Evolutionary conservation across 2,888 invertebrate genomes (phyloP), one percentile per base, ranked within the genome.

Genomic region (Germaria angustata): DNA sequence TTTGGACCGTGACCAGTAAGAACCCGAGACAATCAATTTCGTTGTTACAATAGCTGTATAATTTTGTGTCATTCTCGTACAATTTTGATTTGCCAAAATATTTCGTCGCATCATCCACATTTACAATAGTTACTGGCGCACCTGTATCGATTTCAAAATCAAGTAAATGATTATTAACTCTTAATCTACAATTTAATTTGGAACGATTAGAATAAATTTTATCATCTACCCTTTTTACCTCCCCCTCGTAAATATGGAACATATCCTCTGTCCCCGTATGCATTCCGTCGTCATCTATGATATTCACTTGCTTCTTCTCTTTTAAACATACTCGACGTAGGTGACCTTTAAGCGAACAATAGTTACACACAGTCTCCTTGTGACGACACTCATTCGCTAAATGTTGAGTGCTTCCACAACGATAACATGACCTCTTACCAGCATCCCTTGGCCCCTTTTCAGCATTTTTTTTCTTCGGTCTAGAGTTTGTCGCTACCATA

Each of bases 101-200:
- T 61, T 17, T 28, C 28, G 3, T 28, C 4, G 28, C 28, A 28
- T 28, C 28, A 6, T 28, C 28, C 3, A 28, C 4, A 28, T 6
- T 28, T n/a, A n/a, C n/a, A n/a, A n/a, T n/a, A n/a, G n/a, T n/a
- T 28, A 81, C 71, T 8, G 77, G 72, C 9, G 51, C 55, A 65
- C 77, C 57, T 59, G 51, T 72, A 72, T 81, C 72, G 32, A 81
- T 77, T 59, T 77, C 71, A 55, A 77, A 81, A 72, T 51, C 41
- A 24, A 53, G 13, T 15, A 53, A 15, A 41, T 53, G 11, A 55
- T 78, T 55, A 65, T 79, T 71, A 24, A 79, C 72, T 51, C 20
- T 55, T 49, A 66, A 59, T n/a, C 46, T 73, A 39, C 49, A 65
- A 65, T 32, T 59, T 59, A 79, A 28, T 65, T 75, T 75, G n/a